Conservation (phyloP, 2,113 vertebrate species). For the Hydrolagus affinis region DNA sequence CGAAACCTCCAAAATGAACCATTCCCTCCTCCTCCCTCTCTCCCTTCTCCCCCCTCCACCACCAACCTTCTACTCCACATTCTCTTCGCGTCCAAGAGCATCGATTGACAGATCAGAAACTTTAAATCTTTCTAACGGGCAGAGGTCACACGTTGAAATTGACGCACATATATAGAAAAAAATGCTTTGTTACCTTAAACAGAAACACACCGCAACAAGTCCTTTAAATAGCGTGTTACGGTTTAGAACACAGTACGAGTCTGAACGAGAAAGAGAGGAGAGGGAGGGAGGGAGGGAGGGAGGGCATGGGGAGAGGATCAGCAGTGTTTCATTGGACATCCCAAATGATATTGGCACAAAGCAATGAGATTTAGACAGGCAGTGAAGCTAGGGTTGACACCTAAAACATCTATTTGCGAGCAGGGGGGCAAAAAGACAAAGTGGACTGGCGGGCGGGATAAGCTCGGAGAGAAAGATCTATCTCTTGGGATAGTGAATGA, state of each 20-base stretch:
- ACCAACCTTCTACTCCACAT: too few relatives aligned
- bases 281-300: too few relatives aligned
- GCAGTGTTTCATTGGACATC: conserved; percentile 2
- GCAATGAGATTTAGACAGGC: conserved; percentile 17
- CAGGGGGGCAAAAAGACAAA: too few relatives aligned
- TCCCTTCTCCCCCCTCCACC: too few relatives aligned
- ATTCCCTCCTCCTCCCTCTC: too few relatives aligned
- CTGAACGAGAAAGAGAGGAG: not conserved
- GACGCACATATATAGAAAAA: not conserved
- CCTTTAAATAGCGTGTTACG: not conserved
- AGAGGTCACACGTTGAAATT: not conserved
- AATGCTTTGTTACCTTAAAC: not conserved
- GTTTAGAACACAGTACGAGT: not conserved
- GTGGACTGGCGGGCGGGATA: not conserved
- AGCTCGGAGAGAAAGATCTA: not conserved
- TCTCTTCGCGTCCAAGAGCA: not conserved
- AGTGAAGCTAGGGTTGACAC: not conserved
- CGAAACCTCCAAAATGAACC: too few relatives aligned
- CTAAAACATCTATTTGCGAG: not conserved
- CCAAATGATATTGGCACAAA: conserved; percentile 29
- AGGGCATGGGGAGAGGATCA: not conserved
- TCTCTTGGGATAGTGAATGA: too few relatives aligned
- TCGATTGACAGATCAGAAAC: not conserved
- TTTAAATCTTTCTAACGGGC: not conserved
- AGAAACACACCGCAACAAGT: not conserved